phyloP scores from a whole-genome alignment of 64 coral and sea anemone genomes.

The Stichodactyla mertensii region DNA sequence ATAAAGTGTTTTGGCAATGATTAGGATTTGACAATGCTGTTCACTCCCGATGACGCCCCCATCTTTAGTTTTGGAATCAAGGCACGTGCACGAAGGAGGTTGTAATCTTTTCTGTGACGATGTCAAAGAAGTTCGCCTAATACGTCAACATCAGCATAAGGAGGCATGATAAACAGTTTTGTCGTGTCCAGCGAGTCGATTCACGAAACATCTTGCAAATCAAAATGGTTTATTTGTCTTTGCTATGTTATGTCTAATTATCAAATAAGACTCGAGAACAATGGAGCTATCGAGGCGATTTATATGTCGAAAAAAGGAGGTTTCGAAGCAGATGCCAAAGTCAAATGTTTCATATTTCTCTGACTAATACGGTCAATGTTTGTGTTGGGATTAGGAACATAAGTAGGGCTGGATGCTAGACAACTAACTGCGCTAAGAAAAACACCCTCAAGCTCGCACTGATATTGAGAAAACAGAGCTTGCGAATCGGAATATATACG shows the following conservation, averaged over 20 bases:
- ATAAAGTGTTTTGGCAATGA: slow-evolving; percentile 53
- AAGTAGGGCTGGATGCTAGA: slow-evolving; percentile 30
- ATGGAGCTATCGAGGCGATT: slow-evolving; percentile 14
- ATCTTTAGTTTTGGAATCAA: slow-evolving; percentile 50
- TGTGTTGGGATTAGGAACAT: slow-evolving; percentile 47
- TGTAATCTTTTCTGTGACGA: slow-evolving; percentile 42
- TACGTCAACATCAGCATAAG: slow-evolving; percentile 50
- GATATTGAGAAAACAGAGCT: slow-evolving; percentile 13
- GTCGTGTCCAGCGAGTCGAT: slow-evolving; percentile 13
- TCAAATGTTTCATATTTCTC: slow-evolving; percentile 35
- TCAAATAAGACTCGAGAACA: slow-evolving; percentile 12
- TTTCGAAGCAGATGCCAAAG: not conserved
- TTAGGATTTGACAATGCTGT: slow-evolving; percentile 55
- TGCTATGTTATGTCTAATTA: not conserved
- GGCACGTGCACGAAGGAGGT: slow-evolving; percentile 37
- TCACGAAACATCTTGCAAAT: slow-evolving; percentile 2
- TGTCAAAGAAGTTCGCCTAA: slow-evolving; percentile 5
- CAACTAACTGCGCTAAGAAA: not conserved
- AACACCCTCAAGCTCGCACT: not conserved
- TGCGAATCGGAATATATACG: not conserved
- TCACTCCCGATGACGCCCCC: slow-evolving; percentile 53
- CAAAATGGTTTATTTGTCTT: not conserved
- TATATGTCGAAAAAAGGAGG: not conserved
- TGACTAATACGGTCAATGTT: slow-evolving; percentile 39
- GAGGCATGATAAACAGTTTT: slow-evolving; percentile 30